Evolutionary conservation across 1,140 invertebrate genomes (phyloP).

Genomic region (Drosophila equinoxialis): DNA sequence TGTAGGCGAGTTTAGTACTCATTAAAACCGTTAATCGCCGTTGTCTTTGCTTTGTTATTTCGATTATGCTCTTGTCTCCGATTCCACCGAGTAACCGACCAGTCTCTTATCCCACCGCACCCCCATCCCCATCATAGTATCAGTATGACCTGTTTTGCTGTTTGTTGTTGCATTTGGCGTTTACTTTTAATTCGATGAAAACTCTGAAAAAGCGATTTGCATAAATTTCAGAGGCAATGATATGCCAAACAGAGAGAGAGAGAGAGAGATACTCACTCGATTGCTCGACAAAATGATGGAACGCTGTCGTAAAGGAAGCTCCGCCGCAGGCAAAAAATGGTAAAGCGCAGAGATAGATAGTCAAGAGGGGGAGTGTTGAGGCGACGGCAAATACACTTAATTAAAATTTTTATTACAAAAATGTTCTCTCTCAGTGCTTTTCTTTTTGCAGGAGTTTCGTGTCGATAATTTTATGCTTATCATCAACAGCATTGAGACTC

Average conservation of each 20-base stretch:
- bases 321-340: constrained; percentile 33
- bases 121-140: neutral
- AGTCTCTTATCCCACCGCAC: too few species aligned
- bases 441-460: constrained; percentile 38
- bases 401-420: constrained; percentile 58
- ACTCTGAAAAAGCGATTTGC: constrained; percentile 63
- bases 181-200: constrained; percentile 63
- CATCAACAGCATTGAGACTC: constrained; percentile 40
- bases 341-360: neutral
- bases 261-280: neutral
- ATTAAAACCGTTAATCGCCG: constrained; percentile 76
- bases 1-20: constrained; percentile 76
- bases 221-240: constrained; percentile 72
- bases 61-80: constrained; percentile 40
- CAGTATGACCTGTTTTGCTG: neutral
- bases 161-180: constrained; percentile 62
- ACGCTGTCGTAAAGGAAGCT: constrained; percentile 46
- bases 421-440: constrained; percentile 24
- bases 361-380: neutral
- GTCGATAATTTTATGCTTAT: constrained; percentile 81
- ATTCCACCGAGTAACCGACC: neutral
- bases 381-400: constrained; percentile 41
- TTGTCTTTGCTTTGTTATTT: constrained; percentile 43
- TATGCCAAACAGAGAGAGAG: constrained; percentile 26
- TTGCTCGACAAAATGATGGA: constrained; percentile 41